Base-by-base conservation (phyloP, 1,140 invertebrate genomes). In the Antheraea mylitta region DNA sequence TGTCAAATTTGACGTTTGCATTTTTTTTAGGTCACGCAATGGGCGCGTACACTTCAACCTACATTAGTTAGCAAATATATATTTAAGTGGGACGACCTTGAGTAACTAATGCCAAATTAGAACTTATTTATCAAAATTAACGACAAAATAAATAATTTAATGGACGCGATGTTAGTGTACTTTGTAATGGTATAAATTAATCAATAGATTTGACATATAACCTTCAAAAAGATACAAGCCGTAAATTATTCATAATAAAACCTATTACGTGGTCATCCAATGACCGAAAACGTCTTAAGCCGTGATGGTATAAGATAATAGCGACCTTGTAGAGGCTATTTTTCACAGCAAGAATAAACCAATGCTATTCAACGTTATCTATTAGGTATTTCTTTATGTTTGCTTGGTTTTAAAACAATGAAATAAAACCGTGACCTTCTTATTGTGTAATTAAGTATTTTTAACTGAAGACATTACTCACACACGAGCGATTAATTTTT, bases 391-490 rank as follows among this genome's bases (percentile, higher is more conserved):
- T 70, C 48, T 60, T 60, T 70, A 70, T 59, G 72, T 74, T 64
- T 69, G 69, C 67, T 59, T 70, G 67, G 67, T 67, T 61, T 61
- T 71, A 81, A 82, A 81, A 89, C 86, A 89, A 89, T 89, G 79
- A 77, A 88, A 78, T 77, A 76, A 48, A 80, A 80, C 80, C 78
- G 68, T 77, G 81, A 81, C 85, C 85, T 87, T 80, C 80, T 81
- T 80, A 80, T 85, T 85, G 81, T 89, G 78, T 73, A 79, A 86
- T 85, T 80, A 73, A 64, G 59, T 70, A 75, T 64, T 63, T 61
- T 75, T 71, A 77, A 81, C 72, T 76, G 72, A 74, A 79, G 74
- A 71, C 74, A 80, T 83, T 82, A 79, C 68, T 82, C 80, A 82
- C 77, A 70, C 58, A 69, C 58, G 45, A 48, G 58, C 63, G 30